These are phyloP conservation scores for Lottia scabra DNA, from an alignment of 2,888 invertebrate genomes.

Conservation along the genomic window DNA sequence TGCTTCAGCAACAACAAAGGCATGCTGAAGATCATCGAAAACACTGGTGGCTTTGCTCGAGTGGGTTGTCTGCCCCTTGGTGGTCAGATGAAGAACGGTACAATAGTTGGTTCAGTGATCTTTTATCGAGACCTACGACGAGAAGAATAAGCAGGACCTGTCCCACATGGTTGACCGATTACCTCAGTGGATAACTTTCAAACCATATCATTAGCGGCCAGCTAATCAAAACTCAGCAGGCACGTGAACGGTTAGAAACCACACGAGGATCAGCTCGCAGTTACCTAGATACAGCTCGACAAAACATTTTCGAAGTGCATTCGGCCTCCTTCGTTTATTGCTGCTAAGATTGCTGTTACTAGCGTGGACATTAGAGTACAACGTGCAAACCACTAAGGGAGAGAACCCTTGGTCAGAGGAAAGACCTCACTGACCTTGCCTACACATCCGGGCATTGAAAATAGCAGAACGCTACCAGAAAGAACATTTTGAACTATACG, in stretches of 20 bases:
- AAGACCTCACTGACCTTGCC: too few species aligned
- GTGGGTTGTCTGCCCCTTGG: conserved; percentile 38
- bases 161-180: too few species aligned
- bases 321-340: background rate
- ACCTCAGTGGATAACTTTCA: too few species aligned
- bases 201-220: too few species aligned
- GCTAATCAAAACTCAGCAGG: background rate
- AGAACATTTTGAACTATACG: too few species aligned
- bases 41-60: conserved; percentile 26
- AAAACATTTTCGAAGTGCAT: background rate
- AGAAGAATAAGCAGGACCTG: background rate
- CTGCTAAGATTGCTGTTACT: too few species aligned
- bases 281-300: background rate
- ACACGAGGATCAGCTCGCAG: background rate
- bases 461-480: too few species aligned
- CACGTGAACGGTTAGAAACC: background rate
- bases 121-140: conserved; percentile 30
- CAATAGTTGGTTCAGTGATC: conserved; percentile 26
- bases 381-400: too few species aligned
- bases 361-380: too few species aligned
- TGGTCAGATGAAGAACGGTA: conserved; percentile 30
- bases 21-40: conserved; percentile 37
- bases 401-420: too few species aligned
- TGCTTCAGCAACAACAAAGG: conserved; percentile 37
- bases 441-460: too few species aligned